Conservation (phyloP, 1,140 invertebrate species). For the Anastrepha ludens region DNA sequence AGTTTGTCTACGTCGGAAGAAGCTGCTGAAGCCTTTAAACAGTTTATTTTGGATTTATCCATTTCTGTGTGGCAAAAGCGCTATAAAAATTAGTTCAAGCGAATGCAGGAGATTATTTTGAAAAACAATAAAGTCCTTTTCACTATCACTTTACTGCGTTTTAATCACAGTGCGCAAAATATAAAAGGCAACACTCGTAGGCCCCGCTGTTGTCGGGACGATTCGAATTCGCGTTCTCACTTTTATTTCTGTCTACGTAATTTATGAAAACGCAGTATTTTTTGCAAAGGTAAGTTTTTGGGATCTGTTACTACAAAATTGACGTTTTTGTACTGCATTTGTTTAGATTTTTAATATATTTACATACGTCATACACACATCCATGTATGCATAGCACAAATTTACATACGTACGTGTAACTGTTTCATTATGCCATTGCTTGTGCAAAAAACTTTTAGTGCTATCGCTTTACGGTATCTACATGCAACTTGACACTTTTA, state of each 20-base stretch:
- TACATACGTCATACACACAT: neutral
- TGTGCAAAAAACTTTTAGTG: conserved; percentile 35
- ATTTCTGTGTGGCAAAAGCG: too few species aligned
- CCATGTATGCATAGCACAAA: neutral
- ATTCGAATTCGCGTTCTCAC: neutral
- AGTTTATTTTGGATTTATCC: too few species aligned
- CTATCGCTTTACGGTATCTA: conserved; percentile 19
- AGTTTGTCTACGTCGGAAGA: too few species aligned
- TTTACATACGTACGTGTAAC: neutral
- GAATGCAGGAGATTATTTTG: too few species aligned
- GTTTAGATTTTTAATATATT: neutral
- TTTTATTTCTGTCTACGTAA: neutral
- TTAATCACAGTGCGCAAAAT: too few species aligned
- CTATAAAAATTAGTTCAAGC: too few species aligned
- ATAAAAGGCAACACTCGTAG: too few species aligned
- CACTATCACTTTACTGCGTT: too few species aligned
- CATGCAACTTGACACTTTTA: neutral
- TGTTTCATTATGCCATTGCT: conserved; percentile 3
- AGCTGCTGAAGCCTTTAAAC: too few species aligned
- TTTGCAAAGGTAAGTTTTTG: neutral
- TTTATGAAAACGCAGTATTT: neutral
- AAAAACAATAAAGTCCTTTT: too few species aligned
- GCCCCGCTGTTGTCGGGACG: neutral
- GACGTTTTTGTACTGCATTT: neutral
- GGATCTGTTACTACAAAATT: neutral